Base-by-base conservation (phyloP, 2,888 invertebrate genomes). In the Minunthozetes semirufus region DNA sequence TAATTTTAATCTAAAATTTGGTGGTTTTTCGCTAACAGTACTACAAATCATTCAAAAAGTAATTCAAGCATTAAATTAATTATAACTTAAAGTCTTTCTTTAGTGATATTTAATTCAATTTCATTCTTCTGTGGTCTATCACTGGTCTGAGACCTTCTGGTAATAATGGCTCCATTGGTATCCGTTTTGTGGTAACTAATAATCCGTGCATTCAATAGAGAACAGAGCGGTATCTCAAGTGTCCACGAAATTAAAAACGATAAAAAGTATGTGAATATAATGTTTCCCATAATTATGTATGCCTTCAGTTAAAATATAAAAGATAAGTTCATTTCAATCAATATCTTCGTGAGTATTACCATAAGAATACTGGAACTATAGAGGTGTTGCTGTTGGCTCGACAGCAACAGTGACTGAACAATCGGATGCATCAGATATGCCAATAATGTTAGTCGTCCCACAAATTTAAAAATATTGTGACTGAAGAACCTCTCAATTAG, bases 391-490 rank as follows among this genome's bases (percentile, higher is more conserved):
- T 76, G 74, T 68, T 76, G 76, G 19, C 61, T 72, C 2, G 71
- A 68, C 13, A 76, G 48, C 15, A 75, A 46, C 4, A 76, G 19
- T 1, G 75, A 38, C 50, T 76, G 76, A 13, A 75, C 53, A 27
- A 76, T 61, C 11, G 76, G 76, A 61, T 75, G 73, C 8, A 61
- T 25, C 15, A 75, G 29, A 48, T 75, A 76, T 17, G 75, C 76
- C 48, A 50, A 48, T 22, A 76, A 27, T 15, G 72, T 72, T 15
- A 76, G 48, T 61, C 74, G 46, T 17, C 76, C 76, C 25, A 76
- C 19, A 3, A 59, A 53, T 15, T 46, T 72, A 15, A 72, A 66
- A n/a, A 72, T 33, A n/a, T 76, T 72, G 17, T 46, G 29, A 1
- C 75, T 38, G 9, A 76, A 33, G n/a, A 75, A n/a, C 1, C 38